Conservation (phyloP, 2,797 vertebrate species). For the Tenualosa ilisha region DNA sequence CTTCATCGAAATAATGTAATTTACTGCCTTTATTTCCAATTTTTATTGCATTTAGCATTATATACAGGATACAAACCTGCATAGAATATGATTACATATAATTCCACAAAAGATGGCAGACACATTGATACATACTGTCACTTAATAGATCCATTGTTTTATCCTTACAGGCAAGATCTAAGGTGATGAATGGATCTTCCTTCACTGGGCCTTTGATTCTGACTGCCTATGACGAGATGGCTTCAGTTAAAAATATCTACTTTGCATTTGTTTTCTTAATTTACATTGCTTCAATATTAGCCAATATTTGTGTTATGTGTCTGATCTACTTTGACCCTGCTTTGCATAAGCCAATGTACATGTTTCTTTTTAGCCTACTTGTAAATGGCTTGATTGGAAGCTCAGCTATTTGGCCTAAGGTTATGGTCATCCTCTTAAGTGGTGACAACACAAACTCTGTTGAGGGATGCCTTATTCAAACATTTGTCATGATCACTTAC, state of each 20-base stretch:
- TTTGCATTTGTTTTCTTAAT: neutral
- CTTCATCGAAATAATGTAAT: neutral
- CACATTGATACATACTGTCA: too few species aligned
- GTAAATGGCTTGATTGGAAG: neutral
- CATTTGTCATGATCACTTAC: neutral
- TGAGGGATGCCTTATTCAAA: neutral
- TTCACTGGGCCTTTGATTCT: neutral
- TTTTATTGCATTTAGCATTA: neutral
- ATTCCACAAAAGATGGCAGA: too few species aligned
- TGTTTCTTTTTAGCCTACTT: too few species aligned
- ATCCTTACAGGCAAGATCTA: neutral
- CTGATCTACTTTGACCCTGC: neutral
- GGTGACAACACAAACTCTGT: neutral
- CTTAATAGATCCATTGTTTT: neutral
- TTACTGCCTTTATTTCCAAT: neutral
- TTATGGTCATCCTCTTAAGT: neutral
- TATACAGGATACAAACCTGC: neutral
- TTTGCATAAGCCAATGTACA: slow-evolving; percentile 9
- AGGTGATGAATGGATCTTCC: neutral
- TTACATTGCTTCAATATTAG: neutral
- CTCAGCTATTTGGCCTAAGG: neutral
- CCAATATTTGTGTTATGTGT: neutral
- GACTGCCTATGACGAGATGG: neutral
- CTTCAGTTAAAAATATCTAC: neutral
- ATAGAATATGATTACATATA: neutral